Evolutionary conservation across 64 coral and sea anemone species (phyloP), one percentile per base, ranked within the genome.

Genomic region (Pocillopora verrucosa): DNA sequence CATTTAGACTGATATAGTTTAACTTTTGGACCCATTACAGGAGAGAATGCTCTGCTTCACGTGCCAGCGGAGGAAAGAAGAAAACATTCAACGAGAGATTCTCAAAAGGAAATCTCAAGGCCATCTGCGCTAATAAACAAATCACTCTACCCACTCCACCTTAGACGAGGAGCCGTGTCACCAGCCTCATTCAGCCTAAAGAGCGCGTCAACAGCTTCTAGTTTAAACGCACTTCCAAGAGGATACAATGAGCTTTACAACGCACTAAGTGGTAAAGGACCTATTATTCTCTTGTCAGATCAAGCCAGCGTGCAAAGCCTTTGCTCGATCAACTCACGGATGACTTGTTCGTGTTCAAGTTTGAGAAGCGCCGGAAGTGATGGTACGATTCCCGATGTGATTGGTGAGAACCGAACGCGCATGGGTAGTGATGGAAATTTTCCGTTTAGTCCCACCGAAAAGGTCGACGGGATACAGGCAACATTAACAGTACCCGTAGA

Each of bases 181-280:
- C 92, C 92, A 59, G 88, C 92, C 17, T 97, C 95, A 37, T 34
- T 97, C 20, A 97, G 95, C 37, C 88, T 97, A 14, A 97, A 93
- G 76, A 97, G 95, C 61, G 90, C 91, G 61, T 97, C 95, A 12
- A 93, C 91, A 34, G 93, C 93, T 12, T 97, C 95, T 10, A 97
- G 91, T 60, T 89, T 87, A n/a, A 76, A 86, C 37, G 72, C 72
- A 10, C 70, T 94, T 14, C 93, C 78, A 13, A 74, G 89, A 37
- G 88, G 61, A 5, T 83, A 87, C 30, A 94, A 88, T 77, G 93
- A 93, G 81, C 59, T 87, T 7, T 84, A 77, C 13, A 78, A 78
- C 20, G 74, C 84, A 62, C 75, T 94, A 1, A 77, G 79, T 20
- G 90, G 88, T 17, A 74, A 89, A 56, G 90, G 95, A 30, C 95